A percentile compares a stretch with the other conserved stretches of the same genome.
Evolutionary conservation across 2,797 vertebrate species (phyloP).

Genomic region (Danio albolineatus): DNA sequence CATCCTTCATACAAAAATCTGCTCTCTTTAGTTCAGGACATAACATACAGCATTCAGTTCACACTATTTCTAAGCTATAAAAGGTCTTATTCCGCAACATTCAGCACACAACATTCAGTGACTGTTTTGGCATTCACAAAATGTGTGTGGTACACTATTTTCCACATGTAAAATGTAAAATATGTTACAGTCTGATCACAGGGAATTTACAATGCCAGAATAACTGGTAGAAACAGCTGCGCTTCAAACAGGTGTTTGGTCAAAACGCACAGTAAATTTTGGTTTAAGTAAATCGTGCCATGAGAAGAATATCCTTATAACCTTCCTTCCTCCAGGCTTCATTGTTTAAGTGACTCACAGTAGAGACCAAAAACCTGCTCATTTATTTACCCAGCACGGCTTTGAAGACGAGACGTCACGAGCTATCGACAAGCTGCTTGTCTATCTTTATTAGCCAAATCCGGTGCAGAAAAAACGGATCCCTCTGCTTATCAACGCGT

Average conservation of each 20-base stretch:
- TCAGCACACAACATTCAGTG: background rate
- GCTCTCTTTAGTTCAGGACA: background rate
- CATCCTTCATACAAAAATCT: background rate
- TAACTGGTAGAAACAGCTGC: conserved; percentile 42
- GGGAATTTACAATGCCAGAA: conserved; percentile 9
- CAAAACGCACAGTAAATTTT: conserved; percentile 12
- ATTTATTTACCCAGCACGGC: conserved; percentile 19
- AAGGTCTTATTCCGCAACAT: conserved; percentile 8
- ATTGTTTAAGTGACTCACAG: conserved; percentile 3
- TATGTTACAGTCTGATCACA: conserved; percentile 23
- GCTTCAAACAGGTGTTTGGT: conserved; percentile 39
- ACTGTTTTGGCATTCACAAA: conserved; percentile 25
- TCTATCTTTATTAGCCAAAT: conserved; percentile 71
- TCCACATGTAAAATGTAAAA: conserved; percentile 29
- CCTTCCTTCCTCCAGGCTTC: background rate
- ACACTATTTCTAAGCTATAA: background rate
- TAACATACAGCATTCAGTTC: background rate
- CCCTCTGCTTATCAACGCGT: conserved; percentile 61
- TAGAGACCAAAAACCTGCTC: background rate
- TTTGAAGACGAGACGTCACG: conserved; percentile 34
- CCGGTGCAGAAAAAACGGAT: conserved; percentile 59
- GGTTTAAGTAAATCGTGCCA: conserved; percentile 15
- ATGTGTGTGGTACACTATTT: conserved; percentile 46
- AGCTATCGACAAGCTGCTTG: conserved; percentile 60
- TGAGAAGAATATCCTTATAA: conserved; percentile 28